Percentiles rank a stretch among this genome's conserved stretches.
These are phyloP conservation scores for Bathynomus jamesi DNA, from an alignment of 1,140 invertebrate genomes.

Conservation along the genomic window DNA sequence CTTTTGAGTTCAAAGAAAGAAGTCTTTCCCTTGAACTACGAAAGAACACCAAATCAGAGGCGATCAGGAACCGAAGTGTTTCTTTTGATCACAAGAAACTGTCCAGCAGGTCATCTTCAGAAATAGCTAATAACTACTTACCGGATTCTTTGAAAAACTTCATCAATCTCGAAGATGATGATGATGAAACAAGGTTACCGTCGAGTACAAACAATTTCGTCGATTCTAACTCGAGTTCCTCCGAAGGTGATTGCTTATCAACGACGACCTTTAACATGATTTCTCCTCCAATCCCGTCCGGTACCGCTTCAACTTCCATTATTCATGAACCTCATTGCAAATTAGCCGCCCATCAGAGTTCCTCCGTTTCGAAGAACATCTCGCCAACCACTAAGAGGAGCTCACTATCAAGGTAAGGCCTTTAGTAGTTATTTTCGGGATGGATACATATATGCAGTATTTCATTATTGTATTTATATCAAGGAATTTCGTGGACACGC, in stretches of 20 bases:
- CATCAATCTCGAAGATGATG: not conserved
- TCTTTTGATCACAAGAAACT: not conserved
- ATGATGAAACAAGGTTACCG: too few relatives aligned
- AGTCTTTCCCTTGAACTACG: not conserved
- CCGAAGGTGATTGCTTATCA: not conserved
- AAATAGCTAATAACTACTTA: not conserved
- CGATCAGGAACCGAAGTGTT: not conserved
- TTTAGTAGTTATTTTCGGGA: not conserved
- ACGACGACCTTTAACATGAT: not conserved
- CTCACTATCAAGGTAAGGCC: not conserved
- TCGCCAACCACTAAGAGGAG: conserved; percentile 1
- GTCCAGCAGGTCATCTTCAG: not conserved
- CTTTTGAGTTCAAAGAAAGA: not conserved
- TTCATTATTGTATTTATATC: too few relatives aligned
- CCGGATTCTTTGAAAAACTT: not conserved
- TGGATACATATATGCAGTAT: too few relatives aligned
- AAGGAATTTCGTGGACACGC: too few relatives aligned
- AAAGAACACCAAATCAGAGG: not conserved
- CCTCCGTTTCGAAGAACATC: not conserved
- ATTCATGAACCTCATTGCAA: conserved; percentile 4
- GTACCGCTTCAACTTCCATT: not conserved
- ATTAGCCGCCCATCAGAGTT: not conserved
- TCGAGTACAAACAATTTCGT: not conserved
- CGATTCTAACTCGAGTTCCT: not conserved
- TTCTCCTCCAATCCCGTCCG: not conserved